These are phyloP conservation scores for Macquaria ambigua DNA, from an alignment of 2,113 vertebrate genomes.

Conservation along the genomic window DNA sequence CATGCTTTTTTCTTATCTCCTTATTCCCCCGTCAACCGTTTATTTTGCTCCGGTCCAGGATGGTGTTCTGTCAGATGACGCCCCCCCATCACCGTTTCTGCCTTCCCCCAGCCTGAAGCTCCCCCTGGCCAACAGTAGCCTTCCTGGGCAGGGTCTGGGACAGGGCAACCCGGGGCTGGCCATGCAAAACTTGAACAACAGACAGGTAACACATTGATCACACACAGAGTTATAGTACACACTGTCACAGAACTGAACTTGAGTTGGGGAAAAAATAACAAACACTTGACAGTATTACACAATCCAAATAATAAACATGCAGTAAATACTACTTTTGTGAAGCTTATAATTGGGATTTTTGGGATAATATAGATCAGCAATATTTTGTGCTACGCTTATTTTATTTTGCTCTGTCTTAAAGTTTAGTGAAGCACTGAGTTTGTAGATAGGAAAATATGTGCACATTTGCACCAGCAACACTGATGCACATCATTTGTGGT, in stretches of 20 bases:
- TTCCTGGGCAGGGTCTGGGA: constrained; percentile 96
- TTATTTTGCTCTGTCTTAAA: not conserved
- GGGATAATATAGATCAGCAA: not conserved
- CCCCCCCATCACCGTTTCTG: constrained; percentile 99
- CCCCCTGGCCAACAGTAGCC: constrained; percentile 97
- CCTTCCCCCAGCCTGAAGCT: constrained; percentile 99
- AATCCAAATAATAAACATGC: not conserved
- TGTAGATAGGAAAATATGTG: not conserved
- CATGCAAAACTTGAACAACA: constrained; percentile 99
- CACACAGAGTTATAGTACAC: not conserved
- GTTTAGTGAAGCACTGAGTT: not conserved
- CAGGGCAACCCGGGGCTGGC: constrained; percentile 95
- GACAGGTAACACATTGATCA: constrained; percentile 87
- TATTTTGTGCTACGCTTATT: not conserved
- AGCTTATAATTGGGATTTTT: not conserved
- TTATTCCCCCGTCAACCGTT: not conserved
- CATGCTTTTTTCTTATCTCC: not conserved
- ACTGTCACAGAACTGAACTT: not conserved
- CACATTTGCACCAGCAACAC: not conserved
- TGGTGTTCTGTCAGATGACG: constrained; percentile 95
- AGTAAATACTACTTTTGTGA: not conserved
- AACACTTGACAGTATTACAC: not conserved
- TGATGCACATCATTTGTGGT: not conserved
- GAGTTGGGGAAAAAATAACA: not conserved
- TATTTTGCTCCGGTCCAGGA: constrained; percentile 89